These are phyloP conservation scores for Mandrillus leucophaeus DNA, from an alignment of 2,113 vertebrate species.

Conservation along the genomic window DNA sequence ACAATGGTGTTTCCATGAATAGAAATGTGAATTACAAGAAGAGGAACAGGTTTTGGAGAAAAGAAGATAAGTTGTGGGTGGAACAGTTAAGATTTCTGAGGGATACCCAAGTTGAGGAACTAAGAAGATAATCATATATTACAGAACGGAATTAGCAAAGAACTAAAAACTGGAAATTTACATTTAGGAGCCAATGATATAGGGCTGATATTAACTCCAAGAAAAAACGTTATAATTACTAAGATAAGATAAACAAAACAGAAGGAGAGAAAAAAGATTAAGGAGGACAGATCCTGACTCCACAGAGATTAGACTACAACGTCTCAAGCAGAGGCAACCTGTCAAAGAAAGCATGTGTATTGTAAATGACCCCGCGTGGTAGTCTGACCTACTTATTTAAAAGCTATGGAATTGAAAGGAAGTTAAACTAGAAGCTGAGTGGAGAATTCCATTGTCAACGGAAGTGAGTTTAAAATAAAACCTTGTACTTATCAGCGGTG, in stretches of 20 bases:
- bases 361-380: rapidly evolving
- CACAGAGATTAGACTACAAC: not conserved
- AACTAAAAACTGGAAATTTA: not conserved
- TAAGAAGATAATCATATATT: not conserved
- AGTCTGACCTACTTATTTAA: not conserved
- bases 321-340: not conserved
- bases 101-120: not conserved
- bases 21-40: not conserved
- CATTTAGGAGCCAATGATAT: not conserved
- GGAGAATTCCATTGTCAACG: rapidly evolving
- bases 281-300: not conserved
- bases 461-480: not conserved
- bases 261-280: not conserved
- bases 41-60: not conserved
- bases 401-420: not conserved
- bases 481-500: not conserved
- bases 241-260: not conserved
- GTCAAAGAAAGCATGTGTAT: not conserved
- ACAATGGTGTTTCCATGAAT: not conserved
- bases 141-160: not conserved
- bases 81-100: not conserved
- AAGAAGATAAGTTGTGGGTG: not conserved
- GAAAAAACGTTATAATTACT: not conserved
- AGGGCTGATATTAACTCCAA: not conserved
- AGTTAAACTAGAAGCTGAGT: rapidly evolving